Evolutionary conservation across 2,797 vertebrate species (phyloP).

Genomic region (Ceyx erithaca): DNA sequence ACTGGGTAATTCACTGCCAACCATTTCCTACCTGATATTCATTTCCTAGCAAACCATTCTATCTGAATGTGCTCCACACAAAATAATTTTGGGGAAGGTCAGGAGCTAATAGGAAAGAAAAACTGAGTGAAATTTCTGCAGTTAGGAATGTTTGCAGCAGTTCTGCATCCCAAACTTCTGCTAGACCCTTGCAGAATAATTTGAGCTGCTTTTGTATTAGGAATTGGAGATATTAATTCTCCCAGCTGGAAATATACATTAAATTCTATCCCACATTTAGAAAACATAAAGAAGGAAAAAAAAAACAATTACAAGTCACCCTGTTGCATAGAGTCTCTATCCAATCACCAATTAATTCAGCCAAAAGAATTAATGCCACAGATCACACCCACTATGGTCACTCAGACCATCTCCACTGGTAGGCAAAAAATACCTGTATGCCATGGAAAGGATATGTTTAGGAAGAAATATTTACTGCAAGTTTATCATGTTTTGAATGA

Average conservation of each 20-base stretch:
- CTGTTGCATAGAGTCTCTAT: background rate
- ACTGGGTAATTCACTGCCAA: background rate
- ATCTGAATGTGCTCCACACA: background rate
- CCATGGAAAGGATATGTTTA: background rate
- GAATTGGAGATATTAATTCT: background rate
- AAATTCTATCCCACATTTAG: background rate
- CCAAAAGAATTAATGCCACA: background rate
- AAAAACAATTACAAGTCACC: background rate
- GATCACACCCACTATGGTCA: background rate
- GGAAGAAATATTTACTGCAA: background rate
- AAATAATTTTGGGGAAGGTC: background rate
- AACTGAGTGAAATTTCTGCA: background rate
- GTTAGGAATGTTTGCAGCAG: background rate
- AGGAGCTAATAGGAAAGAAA: background rate
- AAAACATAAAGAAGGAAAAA: background rate
- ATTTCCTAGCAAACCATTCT: background rate
- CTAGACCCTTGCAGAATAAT: background rate
- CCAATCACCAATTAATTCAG: background rate
- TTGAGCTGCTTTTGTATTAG: background rate
- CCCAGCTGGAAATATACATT: background rate
- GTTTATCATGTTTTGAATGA: background rate
- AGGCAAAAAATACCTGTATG: background rate
- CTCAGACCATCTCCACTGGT: background rate
- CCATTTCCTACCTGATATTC: background rate
- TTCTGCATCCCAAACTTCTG: background rate